Evolutionary conservation across 2,113 vertebrate genomes (phyloP).

Genomic region (Myrmecophaga tridactyla): DNA sequence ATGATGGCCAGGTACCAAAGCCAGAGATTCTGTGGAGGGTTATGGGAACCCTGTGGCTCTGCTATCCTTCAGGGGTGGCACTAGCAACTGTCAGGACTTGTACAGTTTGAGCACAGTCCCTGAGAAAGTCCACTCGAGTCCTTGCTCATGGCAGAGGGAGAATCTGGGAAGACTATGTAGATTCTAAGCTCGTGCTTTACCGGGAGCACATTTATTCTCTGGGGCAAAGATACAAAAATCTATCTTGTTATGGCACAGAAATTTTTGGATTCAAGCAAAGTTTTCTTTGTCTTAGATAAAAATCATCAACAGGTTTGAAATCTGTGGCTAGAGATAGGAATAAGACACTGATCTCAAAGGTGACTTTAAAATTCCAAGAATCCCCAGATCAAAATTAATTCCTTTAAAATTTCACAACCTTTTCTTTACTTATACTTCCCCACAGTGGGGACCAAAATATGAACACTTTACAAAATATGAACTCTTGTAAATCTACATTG

Average conservation of each 20-base stretch:
- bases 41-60: background rate
- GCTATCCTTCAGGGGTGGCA: rapidly evolving
- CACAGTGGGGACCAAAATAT: background rate
- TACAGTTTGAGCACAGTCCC: background rate
- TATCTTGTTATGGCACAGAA: background rate
- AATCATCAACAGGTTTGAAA: background rate
- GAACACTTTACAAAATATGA: background rate
- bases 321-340: background rate
- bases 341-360: background rate
- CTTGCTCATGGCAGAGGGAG: background rate
- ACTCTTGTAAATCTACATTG: background rate
- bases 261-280: background rate
- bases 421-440: background rate
- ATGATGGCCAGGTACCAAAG: background rate
- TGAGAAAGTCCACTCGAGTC: background rate
- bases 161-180: background rate
- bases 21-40: background rate
- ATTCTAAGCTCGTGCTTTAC: background rate
- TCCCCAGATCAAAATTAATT: background rate
- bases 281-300: background rate
- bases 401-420: background rate
- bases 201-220: background rate
- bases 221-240: background rate
- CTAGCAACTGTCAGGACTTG: no score
- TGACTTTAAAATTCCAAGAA: background rate